These are phyloP conservation scores for Brachyopa scutellaris DNA, from an alignment of 2,888 invertebrate genomes.

Conservation along the genomic window DNA sequence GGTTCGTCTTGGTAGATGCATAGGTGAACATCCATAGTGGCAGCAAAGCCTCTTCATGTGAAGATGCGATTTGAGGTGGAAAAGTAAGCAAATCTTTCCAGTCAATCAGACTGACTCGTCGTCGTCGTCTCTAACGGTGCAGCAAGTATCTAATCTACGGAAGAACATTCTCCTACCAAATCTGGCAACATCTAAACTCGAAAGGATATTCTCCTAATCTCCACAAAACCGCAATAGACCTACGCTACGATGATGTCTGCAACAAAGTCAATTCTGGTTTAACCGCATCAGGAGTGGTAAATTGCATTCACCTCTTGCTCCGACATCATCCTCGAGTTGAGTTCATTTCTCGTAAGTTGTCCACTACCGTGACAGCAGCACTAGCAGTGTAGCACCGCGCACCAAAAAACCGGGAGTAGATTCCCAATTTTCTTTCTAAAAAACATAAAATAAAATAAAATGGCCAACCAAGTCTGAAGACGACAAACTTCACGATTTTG, in stretches of 20 bases:
- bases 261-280: constrained; percentile 3
- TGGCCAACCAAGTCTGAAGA: constrained; percentile 26
- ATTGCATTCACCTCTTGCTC: constrained; percentile 33
- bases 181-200: too few relatives aligned
- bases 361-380: constrained; percentile 27
- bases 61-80: background rate
- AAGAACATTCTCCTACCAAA: too few relatives aligned
- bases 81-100: constrained; percentile 55
- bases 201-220: too few relatives aligned
- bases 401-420: constrained; percentile 12
- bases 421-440: constrained; percentile 51
- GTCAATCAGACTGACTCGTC: constrained; percentile 52
- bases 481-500: constrained; percentile 65
- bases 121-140: too few relatives aligned
- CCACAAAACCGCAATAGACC: background rate
- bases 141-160: too few relatives aligned
- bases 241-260: background rate
- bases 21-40: too few relatives aligned
- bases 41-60: too few relatives aligned
- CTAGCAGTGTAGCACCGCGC: too few relatives aligned
- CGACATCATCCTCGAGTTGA: too few relatives aligned
- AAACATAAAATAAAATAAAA: constrained; percentile 28
- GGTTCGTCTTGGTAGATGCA: too few relatives aligned
- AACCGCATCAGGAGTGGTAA: constrained; percentile 21
- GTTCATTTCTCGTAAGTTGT: constrained; percentile 53